Evolutionary conservation across 2,797 vertebrate genomes (phyloP), one percentile per base, ranked within the genome.

Genomic region (Ibycter americanus): DNA sequence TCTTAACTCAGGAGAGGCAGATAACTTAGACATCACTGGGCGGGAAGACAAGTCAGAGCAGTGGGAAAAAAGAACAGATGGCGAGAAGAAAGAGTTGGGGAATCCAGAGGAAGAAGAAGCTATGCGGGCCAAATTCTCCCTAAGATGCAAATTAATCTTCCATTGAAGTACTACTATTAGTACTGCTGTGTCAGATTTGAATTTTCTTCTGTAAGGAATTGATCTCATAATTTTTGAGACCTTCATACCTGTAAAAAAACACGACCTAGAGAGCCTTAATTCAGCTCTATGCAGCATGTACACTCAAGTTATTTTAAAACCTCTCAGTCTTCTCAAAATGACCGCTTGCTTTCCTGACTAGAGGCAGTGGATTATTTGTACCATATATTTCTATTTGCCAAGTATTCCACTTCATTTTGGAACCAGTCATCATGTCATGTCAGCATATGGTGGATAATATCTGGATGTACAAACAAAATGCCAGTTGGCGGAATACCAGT

Each of bases 391-490:
- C 90, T 96, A 93, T 96, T 97, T 97, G 97, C 94, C 94, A 96
- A 96, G 87, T 95, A 94, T 96, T 96, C 83, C 61, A 91, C 93
- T 95, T 96, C 84, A 93, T 96, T 97, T 96, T 97, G 96, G 96
- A 97, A 97, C 93, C 95, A 96, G 93, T 97, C 93, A 94, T 96
- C 92, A 89, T 96, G 95, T 95, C 95, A 95, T 97, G 93, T 96
- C 95, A 97, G 94, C 95, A 95, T 96, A 95, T 96, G 96, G 94
- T 96, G 87, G 92, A 94, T 97, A 96, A 96, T 97, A 96, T 96
- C 95, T 97, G 95, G 90, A 97, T 96, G 95, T 96, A 86, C 95
- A 96, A 96, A 97, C 95, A 97, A 96, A 97, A 96, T 94, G 90
- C 96, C 87, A 96, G 90, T 97, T 97, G 96, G 96, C 96, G 0